Base-by-base conservation (phyloP, 2,888 invertebrate genomes). In the Entomobrya proxima region DNA sequence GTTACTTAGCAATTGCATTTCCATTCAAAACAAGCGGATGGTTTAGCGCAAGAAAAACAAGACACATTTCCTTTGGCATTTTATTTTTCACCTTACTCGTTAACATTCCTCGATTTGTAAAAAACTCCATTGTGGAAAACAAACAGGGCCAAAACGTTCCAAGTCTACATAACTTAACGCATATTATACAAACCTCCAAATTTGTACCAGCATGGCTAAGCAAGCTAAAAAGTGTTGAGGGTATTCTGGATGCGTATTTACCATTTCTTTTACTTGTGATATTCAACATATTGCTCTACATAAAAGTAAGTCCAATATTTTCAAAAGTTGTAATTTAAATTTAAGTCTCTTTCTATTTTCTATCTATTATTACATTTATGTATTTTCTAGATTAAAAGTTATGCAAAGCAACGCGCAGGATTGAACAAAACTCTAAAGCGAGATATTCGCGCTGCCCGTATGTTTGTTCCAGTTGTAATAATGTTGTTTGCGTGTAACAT, bases 401-500 rank as follows among this genome's bases (percentile, higher is more conserved):
- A 76, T 44, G 40, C 50, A 1, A 35, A 11, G 6, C 50, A 27
- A 24, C 21, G 83, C 1, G n/a, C 21, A 3, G 83, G 69, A 4
- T 11, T 83, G 55, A 83, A 30, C 21, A 55, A 30, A 15, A 76
- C 64, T 6, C 24, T 27, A 11, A 55, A 30, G 13, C 13, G 37
- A 18, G 83, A 83, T 11, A 77, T 83, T 11, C 27, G 69, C 6
- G 83, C 83, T 18, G 76, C 76, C 6, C 15, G 76, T 52, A 83
- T 83, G 83, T 83, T 83, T 47, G 27, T 76, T 32, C 83, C 83
- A 1, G 83, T 83, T 15, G 75, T 76, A 6, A 27, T 76, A 0
- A 40, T 83, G 15, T 30, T 83, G 21, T 83, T 75, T 21, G 2
- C 37, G 2, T 83, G 75, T 40, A 83, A 75, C 15, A 21, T 76